Base-by-base conservation (phyloP, 2,888 invertebrate genomes). In the Troides oblongomaculatus region DNA sequence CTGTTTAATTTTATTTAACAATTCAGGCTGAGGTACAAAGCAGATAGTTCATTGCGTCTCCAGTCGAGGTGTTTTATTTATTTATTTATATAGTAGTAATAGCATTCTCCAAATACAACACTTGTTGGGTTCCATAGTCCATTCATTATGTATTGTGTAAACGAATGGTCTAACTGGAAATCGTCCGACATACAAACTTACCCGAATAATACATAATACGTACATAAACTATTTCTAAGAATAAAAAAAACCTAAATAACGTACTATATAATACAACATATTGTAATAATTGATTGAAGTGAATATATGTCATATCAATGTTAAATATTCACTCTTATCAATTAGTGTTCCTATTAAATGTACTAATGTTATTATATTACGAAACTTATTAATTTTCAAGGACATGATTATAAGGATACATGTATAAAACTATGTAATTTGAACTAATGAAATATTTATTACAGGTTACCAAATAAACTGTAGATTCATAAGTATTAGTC, bases 221-320 rank as follows among this genome's bases (percentile, higher is more conserved):
- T 14, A 46, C 12, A 17, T 14, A 14, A 14, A 14, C 7, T 10
- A 7, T 39, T 46, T 12, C 14, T 4, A 14, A 3, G 46, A 46
- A 17, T 30, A 30, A 30, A 30, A 30, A 30, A 30, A 30, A 30
- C 30, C 30, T 30, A 30, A 30, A 30, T 46, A 46, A 46, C 46
- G 14, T 14, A 14, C 46, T 12, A 46, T 46, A 4, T 46, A 46
- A 12, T 46, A 14, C n/a, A 12, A 60, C 68, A 61, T 57, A 75
- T 80, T 87, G 87, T 87, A 76, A 87, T 84, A 85, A 75, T 82
- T 85, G 86, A 82, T 81, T 81, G 82, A 74, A 81, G 83, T 75
- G 70, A 74, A 43, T 39, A 17, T 8, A 21, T 39, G 3, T 30
- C 2, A 30, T 58, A 5, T 39, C 18, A 1, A 56, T 10, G 7